Base-by-base conservation (phyloP, 2,888 invertebrate species). In the Sarcophaga rosellei region DNA sequence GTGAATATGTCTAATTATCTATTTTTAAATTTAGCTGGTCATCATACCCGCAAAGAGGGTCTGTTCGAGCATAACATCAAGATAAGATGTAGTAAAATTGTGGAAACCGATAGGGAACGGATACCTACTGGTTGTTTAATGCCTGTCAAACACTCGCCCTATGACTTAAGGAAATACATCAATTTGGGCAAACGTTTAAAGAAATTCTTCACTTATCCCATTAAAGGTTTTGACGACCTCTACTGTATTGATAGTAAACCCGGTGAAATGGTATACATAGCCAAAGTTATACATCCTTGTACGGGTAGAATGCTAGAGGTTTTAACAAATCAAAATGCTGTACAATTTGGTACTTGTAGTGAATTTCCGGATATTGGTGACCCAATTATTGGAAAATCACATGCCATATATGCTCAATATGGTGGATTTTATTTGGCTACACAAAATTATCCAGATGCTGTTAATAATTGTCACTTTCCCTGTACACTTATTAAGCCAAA, bases 11-110 rank as follows among this genome's bases (percentile, higher is more conserved):
- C 97, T 47, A 97, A 96, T 92, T 96, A 98, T 90, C 95, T 96
- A 0, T 98, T 96, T 92, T 98, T 98, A 93, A 99, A 99, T 93
- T 94, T 99, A 35, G 97, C 96, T 65, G 98, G 98, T 6, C 97
- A 98, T 93, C 59, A 94, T 70, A 90, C 95, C 12, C 96, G 96
- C 3, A 93, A 94, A 6, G 93, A 94, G 6, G 94, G 95, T 74
- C 92, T 97, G 85, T 94, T 95, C 88, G 95, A 96, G 57, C 97
- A 97, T 91, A 94, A 94, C 72, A 92, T 97, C 57, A 94, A 94
- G 57, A 95, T 98, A 69, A 96, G 96, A 91, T 97, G 97, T 5
- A 96, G 96, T 91, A 94, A 95, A 87, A 96, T 95, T 90, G 96
- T 97, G 0, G 96, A 95, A 0, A 94, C 95, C 0, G 96, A 97